Percentiles rank a stretch among this genome's conserved stretches.
These are phyloP conservation scores for Dolomedes plantarius DNA, from an alignment of 2,888 invertebrate genomes.

Conservation along the genomic window DNA sequence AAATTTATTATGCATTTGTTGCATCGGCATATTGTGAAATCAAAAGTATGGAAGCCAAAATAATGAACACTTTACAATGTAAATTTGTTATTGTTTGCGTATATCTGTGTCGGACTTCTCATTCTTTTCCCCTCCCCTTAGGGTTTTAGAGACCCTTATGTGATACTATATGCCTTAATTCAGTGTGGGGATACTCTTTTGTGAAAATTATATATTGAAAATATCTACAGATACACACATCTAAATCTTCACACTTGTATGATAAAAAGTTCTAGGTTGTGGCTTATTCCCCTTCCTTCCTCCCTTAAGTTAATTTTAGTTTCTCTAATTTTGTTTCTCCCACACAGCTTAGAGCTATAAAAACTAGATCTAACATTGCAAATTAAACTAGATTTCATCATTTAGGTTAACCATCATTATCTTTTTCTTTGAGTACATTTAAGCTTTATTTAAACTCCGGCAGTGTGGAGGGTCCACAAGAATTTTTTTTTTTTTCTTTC, in stretches of 20 bases:
- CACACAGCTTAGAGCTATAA: conserved; percentile 29
- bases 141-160: conserved; percentile 70
- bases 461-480: conserved; percentile 49
- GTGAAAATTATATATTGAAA: conserved; percentile 46
- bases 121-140: conserved; percentile 53
- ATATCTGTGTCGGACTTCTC: conserved; percentile 65
- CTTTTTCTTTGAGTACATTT: background rate
- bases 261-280: conserved; percentile 60
- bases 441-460: conserved; percentile 40
- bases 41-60: conserved; percentile 68
- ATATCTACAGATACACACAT: conserved; percentile 47
- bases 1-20: conserved; percentile 70
- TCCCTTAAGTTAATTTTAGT: conserved; percentile 35
- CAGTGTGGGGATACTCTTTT: conserved; percentile 68
- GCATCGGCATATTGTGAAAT: conserved; percentile 68
- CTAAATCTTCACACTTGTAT: conserved; percentile 42
- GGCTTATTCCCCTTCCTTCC: conserved; percentile 37
- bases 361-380: background rate
- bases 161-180: conserved; percentile 71
- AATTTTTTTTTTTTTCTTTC: conserved; percentile 18
- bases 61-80: conserved; percentile 49
- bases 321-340: conserved; percentile 23
- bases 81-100: conserved; percentile 65
- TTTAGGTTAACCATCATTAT: conserved; percentile 17
- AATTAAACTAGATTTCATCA: background rate